Conservation (phyloP, 2,797 vertebrate species). For the Sebastes paucispinis region DNA sequence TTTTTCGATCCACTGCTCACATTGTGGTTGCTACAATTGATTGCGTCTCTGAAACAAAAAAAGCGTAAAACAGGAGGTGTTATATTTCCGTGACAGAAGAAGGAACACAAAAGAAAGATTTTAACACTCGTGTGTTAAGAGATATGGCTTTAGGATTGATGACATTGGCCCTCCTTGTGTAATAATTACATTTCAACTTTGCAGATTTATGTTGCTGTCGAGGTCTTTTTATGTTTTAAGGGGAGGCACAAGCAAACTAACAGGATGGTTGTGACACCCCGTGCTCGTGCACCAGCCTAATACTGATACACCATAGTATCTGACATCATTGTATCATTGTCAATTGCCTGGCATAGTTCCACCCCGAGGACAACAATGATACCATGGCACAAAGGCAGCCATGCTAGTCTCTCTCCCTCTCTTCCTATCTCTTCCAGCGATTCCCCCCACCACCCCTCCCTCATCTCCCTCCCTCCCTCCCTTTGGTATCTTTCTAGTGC, state of each 20-base stretch:
- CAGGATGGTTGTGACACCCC: neutral
- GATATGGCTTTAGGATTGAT: neutral
- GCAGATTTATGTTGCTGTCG: neutral
- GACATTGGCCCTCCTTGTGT: neutral
- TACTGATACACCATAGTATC: conserved; percentile 22
- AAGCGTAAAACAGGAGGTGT: conserved; percentile 30
- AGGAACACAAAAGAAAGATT: conserved; percentile 15
- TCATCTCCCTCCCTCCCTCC: conserved; percentile 39
- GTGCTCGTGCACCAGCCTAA: neutral
- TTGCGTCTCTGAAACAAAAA: conserved; percentile 65
- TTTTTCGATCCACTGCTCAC: conserved; percentile 69
- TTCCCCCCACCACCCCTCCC: neutral
- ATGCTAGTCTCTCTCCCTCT: conserved; percentile 32
- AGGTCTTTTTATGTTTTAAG: neutral
- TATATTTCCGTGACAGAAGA: conserved; percentile 28
- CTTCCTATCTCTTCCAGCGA: conserved; percentile 54
- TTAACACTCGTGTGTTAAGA: conserved; percentile 10
- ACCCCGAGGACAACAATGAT: conserved; percentile 68
- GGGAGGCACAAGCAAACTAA: conserved; percentile 11
- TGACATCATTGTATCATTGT: conserved; percentile 47
- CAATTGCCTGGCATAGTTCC: conserved; percentile 54
- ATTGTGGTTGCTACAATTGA: conserved; percentile 66
- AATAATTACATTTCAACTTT: neutral
- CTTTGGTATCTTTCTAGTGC: conserved; percentile 77
- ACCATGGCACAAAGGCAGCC: conserved; percentile 69